Evolutionary conservation across 2,888 invertebrate genomes (phyloP).

Genomic region (Linyphia triangularis): DNA sequence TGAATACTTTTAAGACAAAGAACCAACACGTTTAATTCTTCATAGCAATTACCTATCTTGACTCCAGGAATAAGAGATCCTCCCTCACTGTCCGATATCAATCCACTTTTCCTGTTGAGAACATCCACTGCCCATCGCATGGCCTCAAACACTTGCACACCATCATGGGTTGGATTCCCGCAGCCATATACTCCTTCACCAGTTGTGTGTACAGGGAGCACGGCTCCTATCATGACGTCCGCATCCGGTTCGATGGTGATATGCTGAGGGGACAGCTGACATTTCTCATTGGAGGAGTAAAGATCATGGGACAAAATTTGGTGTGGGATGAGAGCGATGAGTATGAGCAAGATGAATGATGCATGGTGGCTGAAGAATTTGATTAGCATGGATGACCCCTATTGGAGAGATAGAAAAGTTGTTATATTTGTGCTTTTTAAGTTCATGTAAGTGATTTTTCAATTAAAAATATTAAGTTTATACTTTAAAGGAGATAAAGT

Average conservation of each 20-base stretch:
- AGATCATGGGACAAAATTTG: not conserved
- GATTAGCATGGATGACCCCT: constrained; percentile 1
- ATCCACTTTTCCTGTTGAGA: constrained; percentile 59
- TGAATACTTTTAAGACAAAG: not conserved
- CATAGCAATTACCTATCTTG: constrained; percentile 44
- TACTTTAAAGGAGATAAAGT: too few relatives aligned
- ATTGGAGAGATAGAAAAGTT: not conserved
- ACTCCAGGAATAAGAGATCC: constrained; percentile 68
- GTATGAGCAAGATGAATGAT: not conserved
- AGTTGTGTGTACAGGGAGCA: constrained; percentile 51
- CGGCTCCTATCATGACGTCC: constrained; percentile 57
- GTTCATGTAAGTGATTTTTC: too few relatives aligned
- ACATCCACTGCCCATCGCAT: constrained; percentile 70
- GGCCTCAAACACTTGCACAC: constrained; percentile 66
- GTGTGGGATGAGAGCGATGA: not conserved
- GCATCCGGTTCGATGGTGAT: constrained; percentile 46
- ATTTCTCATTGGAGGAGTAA: constrained; percentile 6
- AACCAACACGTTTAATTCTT: not conserved
- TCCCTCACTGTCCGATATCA: constrained; percentile 41
- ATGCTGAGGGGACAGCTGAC: not conserved
- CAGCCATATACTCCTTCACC: constrained; percentile 67
- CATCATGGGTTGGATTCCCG: constrained; percentile 30
- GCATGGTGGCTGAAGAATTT: not conserved
- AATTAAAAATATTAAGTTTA: too few relatives aligned
- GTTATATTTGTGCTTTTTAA: too few relatives aligned